Evolutionary conservation across 64 coral and sea anemone species (phyloP).

Genomic region (Anthopleura sola): DNA sequence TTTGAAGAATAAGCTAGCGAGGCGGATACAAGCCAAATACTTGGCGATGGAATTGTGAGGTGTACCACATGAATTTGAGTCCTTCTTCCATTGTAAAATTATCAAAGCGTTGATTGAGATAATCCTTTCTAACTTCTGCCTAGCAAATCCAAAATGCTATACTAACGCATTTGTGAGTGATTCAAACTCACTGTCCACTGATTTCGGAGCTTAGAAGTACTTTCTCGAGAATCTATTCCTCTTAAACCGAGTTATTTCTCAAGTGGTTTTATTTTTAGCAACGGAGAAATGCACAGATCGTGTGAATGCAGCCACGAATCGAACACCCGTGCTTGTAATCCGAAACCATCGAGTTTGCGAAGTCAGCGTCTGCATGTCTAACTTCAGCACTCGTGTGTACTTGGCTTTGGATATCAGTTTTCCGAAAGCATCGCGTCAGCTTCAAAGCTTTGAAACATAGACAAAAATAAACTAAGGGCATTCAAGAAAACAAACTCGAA

Average conservation of each 20-base stretch:
- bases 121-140: conserved; percentile 20
- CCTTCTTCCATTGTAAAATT: conserved; percentile 29
- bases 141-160: conserved; percentile 22
- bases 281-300: conserved; percentile 27
- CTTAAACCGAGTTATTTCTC: conserved; percentile 16
- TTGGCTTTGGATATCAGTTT: conserved; percentile 33
- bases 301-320: conserved; percentile 21
- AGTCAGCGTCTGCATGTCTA: conserved; percentile 31
- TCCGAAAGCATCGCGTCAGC: conserved; percentile 36
- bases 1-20: conserved; percentile 24
- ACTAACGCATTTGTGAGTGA: neutral
- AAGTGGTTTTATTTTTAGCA: conserved; percentile 34
- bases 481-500: conserved; percentile 32
- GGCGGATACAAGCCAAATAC: conserved; percentile 28
- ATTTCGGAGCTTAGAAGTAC: conserved; percentile 18
- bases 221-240: conserved; percentile 16
- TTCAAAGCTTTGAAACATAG: conserved; percentile 19
- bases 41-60: conserved; percentile 20
- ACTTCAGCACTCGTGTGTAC: conserved; percentile 28
- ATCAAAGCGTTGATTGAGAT: conserved; percentile 34
- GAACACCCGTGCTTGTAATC: conserved; percentile 40
- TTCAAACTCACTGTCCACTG: conserved; percentile 22
- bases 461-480: conserved; percentile 23
- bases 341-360: conserved; percentile 32
- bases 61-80: conserved; percentile 44